These are phyloP conservation scores for Alectoris magna DNA, from an alignment of 2,797 vertebrate genomes.

Conservation along the genomic window DNA sequence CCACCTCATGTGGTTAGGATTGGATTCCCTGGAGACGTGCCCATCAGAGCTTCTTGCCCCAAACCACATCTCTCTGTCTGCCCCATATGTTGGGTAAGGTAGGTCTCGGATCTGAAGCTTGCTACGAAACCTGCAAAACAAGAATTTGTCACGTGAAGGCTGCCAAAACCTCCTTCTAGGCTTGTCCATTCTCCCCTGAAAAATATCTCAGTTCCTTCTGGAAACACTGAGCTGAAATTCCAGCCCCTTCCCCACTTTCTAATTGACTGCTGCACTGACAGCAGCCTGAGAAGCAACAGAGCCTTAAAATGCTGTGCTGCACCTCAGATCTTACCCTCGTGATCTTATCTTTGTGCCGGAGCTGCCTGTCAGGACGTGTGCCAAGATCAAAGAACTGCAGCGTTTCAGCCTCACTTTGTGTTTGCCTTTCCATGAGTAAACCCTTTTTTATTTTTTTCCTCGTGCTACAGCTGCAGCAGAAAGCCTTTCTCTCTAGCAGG, in stretches of 20 bases:
- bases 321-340: conserved; percentile 41
- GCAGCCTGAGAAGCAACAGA: not conserved
- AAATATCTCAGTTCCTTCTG: not conserved
- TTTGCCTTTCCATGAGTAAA: not conserved
- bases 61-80: not conserved
- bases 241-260: not conserved
- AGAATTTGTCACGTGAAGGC: not conserved
- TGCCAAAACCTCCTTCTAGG: not conserved
- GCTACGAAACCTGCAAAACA: not conserved
- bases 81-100: accelerated
- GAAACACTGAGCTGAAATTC: not conserved
- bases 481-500: not conserved
- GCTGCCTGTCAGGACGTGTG: conserved; percentile 42
- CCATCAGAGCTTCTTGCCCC: not conserved
- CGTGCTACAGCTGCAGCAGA: not conserved
- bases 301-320: not conserved
- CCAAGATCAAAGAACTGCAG: conserved; percentile 13
- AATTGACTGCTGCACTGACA: not conserved
- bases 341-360: conserved; percentile 43
- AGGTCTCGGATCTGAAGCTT: not conserved
- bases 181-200: not conserved
- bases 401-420: not conserved
- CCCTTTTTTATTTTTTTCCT: not conserved
- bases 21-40: not conserved
- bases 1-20: not conserved